Evolutionary conservation across 2,888 invertebrate genomes (phyloP).

Genomic region (Axea sp.): DNA sequence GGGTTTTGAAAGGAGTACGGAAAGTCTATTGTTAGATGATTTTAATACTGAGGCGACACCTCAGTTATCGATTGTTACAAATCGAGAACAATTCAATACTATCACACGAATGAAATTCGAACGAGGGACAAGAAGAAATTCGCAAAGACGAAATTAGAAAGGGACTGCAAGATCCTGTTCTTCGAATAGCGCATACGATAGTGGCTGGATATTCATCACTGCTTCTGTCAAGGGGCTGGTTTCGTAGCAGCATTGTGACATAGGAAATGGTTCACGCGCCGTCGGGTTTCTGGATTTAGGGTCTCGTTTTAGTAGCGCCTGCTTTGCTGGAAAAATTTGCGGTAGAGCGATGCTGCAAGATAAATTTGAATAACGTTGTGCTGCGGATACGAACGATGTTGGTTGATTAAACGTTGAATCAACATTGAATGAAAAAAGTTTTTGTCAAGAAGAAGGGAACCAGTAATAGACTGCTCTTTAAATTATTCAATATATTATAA

Average conservation of each 20-base stretch:
- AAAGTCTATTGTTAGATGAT: too few species aligned
- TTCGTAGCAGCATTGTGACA: conserved; percentile 59
- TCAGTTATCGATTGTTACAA: conserved; percentile 38
- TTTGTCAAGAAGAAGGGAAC: conserved; percentile 2
- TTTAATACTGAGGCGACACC: not conserved
- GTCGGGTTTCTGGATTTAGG: conserved; percentile 68
- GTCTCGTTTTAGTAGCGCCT: conserved; percentile 53
- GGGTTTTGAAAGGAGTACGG: too few species aligned
- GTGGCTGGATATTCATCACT: conserved; percentile 68
- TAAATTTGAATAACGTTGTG: conserved; percentile 67
- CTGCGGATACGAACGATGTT: conserved; percentile 25
- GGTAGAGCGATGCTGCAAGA: conserved; percentile 64
- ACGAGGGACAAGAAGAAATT: conserved; percentile 50
- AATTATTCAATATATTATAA: conserved; percentile 37
- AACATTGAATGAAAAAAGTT: conserved; percentile 42
- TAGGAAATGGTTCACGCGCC: conserved; percentile 65
- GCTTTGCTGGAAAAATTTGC: conserved; percentile 63
- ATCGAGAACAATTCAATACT: conserved; percentile 42
- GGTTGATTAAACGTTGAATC: conserved; percentile 59
- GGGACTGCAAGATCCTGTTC: conserved; percentile 57
- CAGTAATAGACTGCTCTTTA: conserved; percentile 10
- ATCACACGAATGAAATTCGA: conserved; percentile 23
- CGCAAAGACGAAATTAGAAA: conserved; percentile 60
- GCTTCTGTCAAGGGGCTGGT: conserved; percentile 69
- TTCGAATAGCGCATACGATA: conserved; percentile 59